Evolutionary conservation across 2,888 invertebrate species (phyloP).

Genomic region (Zaprionus lineosus): DNA sequence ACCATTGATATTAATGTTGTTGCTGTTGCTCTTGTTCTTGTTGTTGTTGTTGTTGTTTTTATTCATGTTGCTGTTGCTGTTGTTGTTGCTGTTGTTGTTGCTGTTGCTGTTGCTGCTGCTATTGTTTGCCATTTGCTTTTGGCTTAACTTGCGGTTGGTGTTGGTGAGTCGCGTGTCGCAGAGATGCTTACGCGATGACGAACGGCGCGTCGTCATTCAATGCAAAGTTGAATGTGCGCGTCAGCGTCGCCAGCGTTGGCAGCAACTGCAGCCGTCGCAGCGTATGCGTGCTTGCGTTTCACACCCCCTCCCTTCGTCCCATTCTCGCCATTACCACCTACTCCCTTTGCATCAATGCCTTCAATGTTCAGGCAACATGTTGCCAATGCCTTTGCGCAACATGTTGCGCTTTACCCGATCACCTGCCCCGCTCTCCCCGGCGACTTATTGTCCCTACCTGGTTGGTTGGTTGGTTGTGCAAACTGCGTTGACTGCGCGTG

Average conservation of each 20-base stretch:
- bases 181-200: constrained; percentile 62
- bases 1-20: background rate
- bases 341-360: background rate
- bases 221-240: constrained; percentile 69
- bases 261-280: constrained; percentile 11
- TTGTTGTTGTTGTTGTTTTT: constrained; percentile 37
- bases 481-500: constrained; percentile 45
- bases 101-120: constrained; percentile 29
- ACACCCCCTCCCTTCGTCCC: too few species aligned
- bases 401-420: constrained; percentile 40
- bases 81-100: constrained; percentile 9
- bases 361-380: constrained; percentile 44
- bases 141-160: constrained; percentile 20
- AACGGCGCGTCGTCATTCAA: constrained; percentile 32
- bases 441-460: constrained; percentile 39
- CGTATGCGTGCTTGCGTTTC: constrained; percentile 47
- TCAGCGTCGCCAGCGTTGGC: background rate
- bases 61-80: constrained; percentile 11
- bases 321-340: background rate
- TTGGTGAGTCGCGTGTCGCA: constrained; percentile 60
- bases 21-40: constrained; percentile 16
- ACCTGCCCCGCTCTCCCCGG: constrained; percentile 1
- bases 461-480: constrained; percentile 31
- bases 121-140: constrained; percentile 41
- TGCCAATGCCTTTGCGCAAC: constrained; percentile 20